Evolutionary conservation across 1,140 invertebrate genomes (phyloP).

Genomic region (Tetranychus urticae): DNA sequence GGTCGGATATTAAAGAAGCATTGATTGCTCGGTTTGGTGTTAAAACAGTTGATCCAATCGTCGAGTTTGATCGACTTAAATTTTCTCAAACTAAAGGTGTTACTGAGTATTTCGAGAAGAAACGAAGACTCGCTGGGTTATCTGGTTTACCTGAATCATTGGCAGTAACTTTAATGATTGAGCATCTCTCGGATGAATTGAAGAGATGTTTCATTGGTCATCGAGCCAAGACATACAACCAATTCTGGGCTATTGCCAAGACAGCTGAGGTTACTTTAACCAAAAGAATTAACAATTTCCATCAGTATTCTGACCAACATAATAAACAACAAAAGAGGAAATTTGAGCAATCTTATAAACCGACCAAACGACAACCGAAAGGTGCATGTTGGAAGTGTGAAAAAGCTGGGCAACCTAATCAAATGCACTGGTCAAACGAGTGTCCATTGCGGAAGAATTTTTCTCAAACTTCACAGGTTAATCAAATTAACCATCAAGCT

Average conservation of each 20-base stretch:
- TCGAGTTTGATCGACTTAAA: background rate
- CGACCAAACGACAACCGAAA: too few relatives aligned
- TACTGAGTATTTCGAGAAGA: background rate
- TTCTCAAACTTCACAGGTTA: too few relatives aligned
- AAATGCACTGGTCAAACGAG: too few relatives aligned
- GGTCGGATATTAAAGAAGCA: background rate
- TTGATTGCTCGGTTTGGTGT: background rate
- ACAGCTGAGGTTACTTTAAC: background rate
- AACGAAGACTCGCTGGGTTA: background rate
- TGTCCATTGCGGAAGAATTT: too few relatives aligned
- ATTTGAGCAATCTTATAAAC: too few relatives aligned
- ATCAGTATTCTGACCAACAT: background rate
- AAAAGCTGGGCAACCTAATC: too few relatives aligned
- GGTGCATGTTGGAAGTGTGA: too few relatives aligned
- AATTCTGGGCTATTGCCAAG: background rate
- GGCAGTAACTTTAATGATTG: background rate
- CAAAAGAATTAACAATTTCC: background rate
- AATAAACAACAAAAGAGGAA: background rate
- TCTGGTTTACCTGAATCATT: background rate
- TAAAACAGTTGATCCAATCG: background rate
- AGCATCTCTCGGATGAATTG: background rate
- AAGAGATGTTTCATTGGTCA: background rate
- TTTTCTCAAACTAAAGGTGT: background rate
- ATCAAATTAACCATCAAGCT: too few relatives aligned
- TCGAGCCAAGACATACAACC: background rate